Conservation (phyloP, 2,888 invertebrate genomes). For the Mythimna loreyi region DNA sequence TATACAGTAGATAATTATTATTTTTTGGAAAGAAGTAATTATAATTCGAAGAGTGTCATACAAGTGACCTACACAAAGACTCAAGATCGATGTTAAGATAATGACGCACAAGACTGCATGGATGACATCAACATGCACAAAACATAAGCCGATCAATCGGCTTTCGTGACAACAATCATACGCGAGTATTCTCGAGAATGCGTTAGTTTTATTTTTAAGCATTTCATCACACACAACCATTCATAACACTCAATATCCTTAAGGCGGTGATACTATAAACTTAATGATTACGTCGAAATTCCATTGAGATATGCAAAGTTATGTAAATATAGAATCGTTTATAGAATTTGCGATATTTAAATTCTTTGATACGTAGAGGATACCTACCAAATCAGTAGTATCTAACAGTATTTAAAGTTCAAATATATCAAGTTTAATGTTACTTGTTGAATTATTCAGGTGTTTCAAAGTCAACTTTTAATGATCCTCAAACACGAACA, state of each 20-base stretch:
- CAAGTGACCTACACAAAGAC: constrained; percentile 20
- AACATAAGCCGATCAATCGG: constrained; percentile 16
- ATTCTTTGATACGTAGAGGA: constrained; percentile 2
- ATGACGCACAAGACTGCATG: constrained; percentile 33
- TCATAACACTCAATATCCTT: constrained; percentile 33
- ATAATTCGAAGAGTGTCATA: not conserved
- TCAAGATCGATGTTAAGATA: constrained; percentile 1
- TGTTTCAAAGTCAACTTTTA: constrained; percentile 48
- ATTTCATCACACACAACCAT: constrained; percentile 37
- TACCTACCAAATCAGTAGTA: constrained; percentile 18
- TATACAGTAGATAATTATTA: not conserved
- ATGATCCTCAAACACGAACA: constrained; percentile 53
- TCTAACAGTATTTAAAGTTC: constrained; percentile 31
- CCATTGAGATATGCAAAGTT: constrained; percentile 34
- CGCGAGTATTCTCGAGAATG: constrained; percentile 17
- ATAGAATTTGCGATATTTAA: constrained; percentile 22
- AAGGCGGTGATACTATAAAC: constrained; percentile 15
- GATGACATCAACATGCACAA: constrained; percentile 49
- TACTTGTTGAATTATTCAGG: constrained; percentile 33
- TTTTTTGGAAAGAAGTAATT: not conserved
- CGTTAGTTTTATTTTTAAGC: constrained; percentile 45
- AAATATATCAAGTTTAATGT: constrained; percentile 30
- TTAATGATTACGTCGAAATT: constrained; percentile 38
- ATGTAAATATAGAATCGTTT: constrained; percentile 38
- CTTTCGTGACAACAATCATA: constrained; percentile 23